phyloP scores from a whole-genome alignment of 2,888 invertebrate species.

The Euphydryas editha region DNA sequence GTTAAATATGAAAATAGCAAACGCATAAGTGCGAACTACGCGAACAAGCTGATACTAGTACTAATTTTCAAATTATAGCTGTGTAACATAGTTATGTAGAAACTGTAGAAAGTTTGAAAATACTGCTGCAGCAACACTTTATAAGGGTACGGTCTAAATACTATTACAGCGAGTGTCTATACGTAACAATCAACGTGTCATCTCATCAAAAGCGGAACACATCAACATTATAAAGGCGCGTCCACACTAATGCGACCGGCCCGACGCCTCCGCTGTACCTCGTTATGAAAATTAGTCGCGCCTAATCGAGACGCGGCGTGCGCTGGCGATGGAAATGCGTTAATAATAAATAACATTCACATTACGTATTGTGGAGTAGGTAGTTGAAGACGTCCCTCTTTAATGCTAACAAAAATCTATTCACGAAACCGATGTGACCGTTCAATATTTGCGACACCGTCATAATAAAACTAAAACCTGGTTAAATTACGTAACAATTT shows the following conservation, averaged over 20 bases:
- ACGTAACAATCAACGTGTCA: conserved; percentile 30
- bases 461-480: background rate
- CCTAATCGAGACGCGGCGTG: conserved; percentile 52
- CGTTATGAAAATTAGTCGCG: conserved; percentile 63
- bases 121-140: background rate
- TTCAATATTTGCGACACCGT: background rate
- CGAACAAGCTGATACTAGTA: too few relatives aligned
- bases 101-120: background rate
- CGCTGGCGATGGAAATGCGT: conserved; percentile 34
- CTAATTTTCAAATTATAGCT: background rate
- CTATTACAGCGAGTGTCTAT: conserved; percentile 4
- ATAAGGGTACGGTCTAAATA: background rate
- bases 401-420: background rate
- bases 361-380: conserved; percentile 1
- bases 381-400: conserved; percentile 1
- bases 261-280: conserved; percentile 55
- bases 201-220: conserved; percentile 35
- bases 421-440: background rate
- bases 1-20: too few relatives aligned
- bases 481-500: background rate
- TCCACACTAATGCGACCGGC: conserved; percentile 51
- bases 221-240: conserved; percentile 45
- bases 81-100: too few relatives aligned
- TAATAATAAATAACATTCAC: conserved; percentile 31
- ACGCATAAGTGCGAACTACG: too few relatives aligned